Evolutionary conservation across 2,888 invertebrate species (phyloP), one percentile per base, ranked within the genome.

Genomic region (Dorcus hopei): DNA sequence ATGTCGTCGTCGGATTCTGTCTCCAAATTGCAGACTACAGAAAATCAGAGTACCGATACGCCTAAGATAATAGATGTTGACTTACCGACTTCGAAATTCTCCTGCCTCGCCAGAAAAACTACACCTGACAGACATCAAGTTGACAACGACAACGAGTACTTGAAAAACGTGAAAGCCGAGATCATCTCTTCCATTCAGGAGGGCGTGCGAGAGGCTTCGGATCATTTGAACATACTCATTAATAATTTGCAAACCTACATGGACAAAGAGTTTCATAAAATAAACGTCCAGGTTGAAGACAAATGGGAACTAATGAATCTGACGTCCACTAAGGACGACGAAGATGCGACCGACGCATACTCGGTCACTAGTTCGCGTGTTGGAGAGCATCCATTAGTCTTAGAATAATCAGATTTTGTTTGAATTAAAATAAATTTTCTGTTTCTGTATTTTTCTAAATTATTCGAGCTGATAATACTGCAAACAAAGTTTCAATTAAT

Each of bases 211-310:
- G 66, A 71, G 33, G 61, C 75, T 59, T 71, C 70, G 52, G 60
- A 55, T 8, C 73, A 75, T 51, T 50, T 75, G 41, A 59, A 61
- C 2, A 66, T 69, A 38, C 74, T 75, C 33, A 72, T 74, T 60
- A 58, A 58, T 14, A 73, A 70, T 61, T 68, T 75, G 52, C 70
- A 74, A 53, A 64, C 62, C 3, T 73, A 72, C 54, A 63, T 76
- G 14, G 63, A 68, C 38, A 72, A 67, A 45, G 76, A 76, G 61
- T 74, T 75, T 54, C 67, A 69, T 8, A 69, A 71, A 9, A 68
- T 75, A 33, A 67, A 71, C 43, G 59, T 59, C 11, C 66, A 70
- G 9, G 71, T 74, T 62, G 64, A 66, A 19, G 70, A 69, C 6
- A 71, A 74, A 41, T 52, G 57, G 57, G 57, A 57, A 52, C 40